A percentile compares a stretch with the other conserved stretches of the same genome.
Evolutionary conservation across 2,888 invertebrate species (phyloP).

Genomic region (Vandiemenella viatica): DNA sequence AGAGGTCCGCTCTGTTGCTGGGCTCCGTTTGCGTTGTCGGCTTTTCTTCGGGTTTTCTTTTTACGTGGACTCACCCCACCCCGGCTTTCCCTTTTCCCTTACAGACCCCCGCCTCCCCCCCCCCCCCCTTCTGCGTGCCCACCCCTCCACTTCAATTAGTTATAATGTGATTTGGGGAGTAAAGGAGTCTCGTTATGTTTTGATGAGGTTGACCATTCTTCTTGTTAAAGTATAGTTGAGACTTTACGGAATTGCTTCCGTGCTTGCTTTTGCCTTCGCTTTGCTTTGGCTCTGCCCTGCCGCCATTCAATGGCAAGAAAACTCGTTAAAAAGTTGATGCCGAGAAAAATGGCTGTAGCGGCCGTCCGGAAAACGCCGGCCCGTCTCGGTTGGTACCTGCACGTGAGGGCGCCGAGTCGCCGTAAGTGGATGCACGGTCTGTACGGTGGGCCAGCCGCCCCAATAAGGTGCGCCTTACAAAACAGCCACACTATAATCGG

Average conservation of each 20-base stretch:
- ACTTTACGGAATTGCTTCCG: constrained; percentile 9
- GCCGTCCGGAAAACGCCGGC: not conserved
- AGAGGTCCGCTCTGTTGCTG: not conserved
- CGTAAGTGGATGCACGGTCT: too few relatives aligned
- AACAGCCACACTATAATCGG: not conserved
- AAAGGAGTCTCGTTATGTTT: constrained; percentile 13
- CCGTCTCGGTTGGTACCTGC: too few relatives aligned
- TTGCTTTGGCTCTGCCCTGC: constrained; percentile 4
- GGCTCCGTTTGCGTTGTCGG: too few relatives aligned
- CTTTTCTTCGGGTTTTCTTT: not conserved
- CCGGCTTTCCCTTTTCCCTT: not conserved
- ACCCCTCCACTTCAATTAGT: constrained; percentile 13
- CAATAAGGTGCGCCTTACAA: not conserved
- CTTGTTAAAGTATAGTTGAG: constrained; percentile 7
- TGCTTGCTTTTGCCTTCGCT: constrained; percentile 1
- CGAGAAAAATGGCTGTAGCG: constrained; percentile 7
- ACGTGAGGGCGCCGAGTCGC: too few relatives aligned
- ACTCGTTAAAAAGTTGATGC: constrained; percentile 22
- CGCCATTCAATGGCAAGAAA: constrained; percentile 13
- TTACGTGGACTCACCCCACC: not conserved
- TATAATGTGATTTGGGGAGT: constrained; percentile 15
- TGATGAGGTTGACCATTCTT: constrained; percentile 16
- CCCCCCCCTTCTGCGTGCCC: not conserved
- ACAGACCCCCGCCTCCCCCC: not conserved
- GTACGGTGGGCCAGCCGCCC: too few relatives aligned